Evolutionary conservation across 2,797 vertebrate species (phyloP), one percentile per base, ranked within the genome.

Genomic region (Chloroceryle amazona): DNA sequence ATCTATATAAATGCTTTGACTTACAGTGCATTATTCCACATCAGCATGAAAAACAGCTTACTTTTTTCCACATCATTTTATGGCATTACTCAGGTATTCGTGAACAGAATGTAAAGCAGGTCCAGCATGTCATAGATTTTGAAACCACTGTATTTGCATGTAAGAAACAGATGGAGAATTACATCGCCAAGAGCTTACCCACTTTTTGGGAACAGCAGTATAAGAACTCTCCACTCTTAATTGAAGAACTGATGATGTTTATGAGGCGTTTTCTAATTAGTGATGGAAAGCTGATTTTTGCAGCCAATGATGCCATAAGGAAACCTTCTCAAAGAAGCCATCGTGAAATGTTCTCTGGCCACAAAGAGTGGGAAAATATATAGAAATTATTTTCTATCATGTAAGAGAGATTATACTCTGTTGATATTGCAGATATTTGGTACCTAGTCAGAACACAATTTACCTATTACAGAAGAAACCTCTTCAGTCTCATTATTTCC

Each of bases 81-180:
- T 42, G n/a, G 29, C 72, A 88, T 93, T 95, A 94, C 57, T 93
- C 79, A 86, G 65, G 79, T 79, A 75, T 88, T 93, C 76, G 37
- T 65, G 79, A 93, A 54, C 68, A 95, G 75, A 94, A 89, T 33
- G 49, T 86, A 96, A 94, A 95, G 87, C 84, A 91, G 81, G 89
- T 91, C 91, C 75, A 8, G 8, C 58, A 61, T 33, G 16, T 90
- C 63, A 78, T 26, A 65, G 86, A 83, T 72, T 91, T 87, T 96
- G 68, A 93, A 96, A 89, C 54, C 2, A 0, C 29, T 72, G 22
- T 44, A 71, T 75, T 86, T 68, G 46, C 96, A 63, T 90, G 83
- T 51, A 82, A 94, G 92, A 83, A 95, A 72, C 86, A 96, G 92
- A 91, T 80, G 74, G 84, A 74, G 44, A 83, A 60, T 42, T 87